Conservation (phyloP, 2,888 invertebrate genomes). For the Homarus gammarus region DNA sequence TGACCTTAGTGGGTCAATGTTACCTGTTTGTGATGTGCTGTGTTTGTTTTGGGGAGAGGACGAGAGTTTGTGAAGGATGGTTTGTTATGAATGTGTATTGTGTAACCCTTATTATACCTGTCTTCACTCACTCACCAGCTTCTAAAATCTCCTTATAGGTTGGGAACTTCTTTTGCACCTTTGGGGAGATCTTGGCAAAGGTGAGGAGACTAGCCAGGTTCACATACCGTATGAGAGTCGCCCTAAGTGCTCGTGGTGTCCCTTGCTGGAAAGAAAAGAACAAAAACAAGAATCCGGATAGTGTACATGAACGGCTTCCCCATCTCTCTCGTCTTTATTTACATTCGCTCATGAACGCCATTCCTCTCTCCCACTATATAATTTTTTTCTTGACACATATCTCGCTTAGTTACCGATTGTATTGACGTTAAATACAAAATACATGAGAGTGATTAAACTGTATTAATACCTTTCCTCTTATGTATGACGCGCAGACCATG, state of each 20-base stretch:
- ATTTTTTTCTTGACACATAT: not conserved
- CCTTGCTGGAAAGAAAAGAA: constrained; percentile 83
- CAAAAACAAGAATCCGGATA: not conserved
- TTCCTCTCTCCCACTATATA: not conserved
- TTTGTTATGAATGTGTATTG: not conserved
- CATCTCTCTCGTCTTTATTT: no score
- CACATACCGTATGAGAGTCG: constrained; percentile 89
- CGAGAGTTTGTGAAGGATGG: not conserved
- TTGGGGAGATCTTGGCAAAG: constrained; percentile 90
- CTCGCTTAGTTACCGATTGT: not conserved
- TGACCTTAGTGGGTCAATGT: no score
- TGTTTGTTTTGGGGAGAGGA: no score
- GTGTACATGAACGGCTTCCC: not conserved
- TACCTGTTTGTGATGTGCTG: no score
- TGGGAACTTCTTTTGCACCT: constrained; percentile 93
- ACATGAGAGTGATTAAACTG: no score
- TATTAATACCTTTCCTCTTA: constrained; percentile 45
- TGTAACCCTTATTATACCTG: not conserved
- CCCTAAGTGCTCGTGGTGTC: constrained; percentile 88
- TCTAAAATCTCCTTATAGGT: constrained; percentile 90
- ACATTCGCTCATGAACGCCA: no score
- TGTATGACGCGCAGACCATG: constrained; percentile 46
- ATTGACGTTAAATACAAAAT: no score
- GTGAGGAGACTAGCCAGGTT: constrained; percentile 93
- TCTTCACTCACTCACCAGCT: constrained; percentile 81